Evolutionary conservation across 2,113 vertebrate species (phyloP).

Genomic region (Mola mola): DNA sequence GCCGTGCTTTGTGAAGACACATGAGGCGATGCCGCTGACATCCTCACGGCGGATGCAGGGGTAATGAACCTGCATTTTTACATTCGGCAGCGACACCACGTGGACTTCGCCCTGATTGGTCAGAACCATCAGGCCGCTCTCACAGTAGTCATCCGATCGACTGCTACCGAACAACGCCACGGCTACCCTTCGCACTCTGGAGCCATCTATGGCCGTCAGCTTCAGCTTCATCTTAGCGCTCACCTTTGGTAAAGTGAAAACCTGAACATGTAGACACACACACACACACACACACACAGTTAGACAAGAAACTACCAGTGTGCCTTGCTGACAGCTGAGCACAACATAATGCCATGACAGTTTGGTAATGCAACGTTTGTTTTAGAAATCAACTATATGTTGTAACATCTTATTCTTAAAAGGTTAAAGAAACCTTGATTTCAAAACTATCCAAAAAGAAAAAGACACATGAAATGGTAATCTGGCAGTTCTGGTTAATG

Average conservation of each 20-base stretch:
- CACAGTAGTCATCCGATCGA: conserved; percentile 86
- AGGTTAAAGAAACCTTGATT: too few species aligned
- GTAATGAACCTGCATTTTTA: conserved; percentile 93
- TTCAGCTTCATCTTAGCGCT: conserved; percentile 95
- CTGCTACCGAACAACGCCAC: conserved; percentile 91
- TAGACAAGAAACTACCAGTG: not conserved
- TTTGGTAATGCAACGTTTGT: too few species aligned
- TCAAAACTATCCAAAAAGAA: too few species aligned
- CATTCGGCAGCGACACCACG: conserved; percentile 90
- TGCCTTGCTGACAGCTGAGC: not conserved
- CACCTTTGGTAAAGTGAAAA: conserved; percentile 95
- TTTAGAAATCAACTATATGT: too few species aligned
- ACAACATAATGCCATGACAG: too few species aligned
- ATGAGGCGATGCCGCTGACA: conserved; percentile 96
- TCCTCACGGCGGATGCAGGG: conserved; percentile 95
- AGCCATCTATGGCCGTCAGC: conserved; percentile 93
- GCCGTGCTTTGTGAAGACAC: conserved; percentile 95
- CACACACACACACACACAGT: not conserved
- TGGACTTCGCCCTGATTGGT: conserved; percentile 96
- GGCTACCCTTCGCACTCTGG: conserved; percentile 88
- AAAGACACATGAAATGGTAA: too few species aligned
- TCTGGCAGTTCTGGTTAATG: too few species aligned
- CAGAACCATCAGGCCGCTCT: conserved; percentile 90
- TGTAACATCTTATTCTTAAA: too few species aligned
- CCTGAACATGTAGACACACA: conserved; percentile 69